A percentile compares a stretch with the other conserved stretches of the same genome.
phyloP scores from a whole-genome alignment of 2,888 invertebrate species.

The Pristionchus maxplancki region DNA sequence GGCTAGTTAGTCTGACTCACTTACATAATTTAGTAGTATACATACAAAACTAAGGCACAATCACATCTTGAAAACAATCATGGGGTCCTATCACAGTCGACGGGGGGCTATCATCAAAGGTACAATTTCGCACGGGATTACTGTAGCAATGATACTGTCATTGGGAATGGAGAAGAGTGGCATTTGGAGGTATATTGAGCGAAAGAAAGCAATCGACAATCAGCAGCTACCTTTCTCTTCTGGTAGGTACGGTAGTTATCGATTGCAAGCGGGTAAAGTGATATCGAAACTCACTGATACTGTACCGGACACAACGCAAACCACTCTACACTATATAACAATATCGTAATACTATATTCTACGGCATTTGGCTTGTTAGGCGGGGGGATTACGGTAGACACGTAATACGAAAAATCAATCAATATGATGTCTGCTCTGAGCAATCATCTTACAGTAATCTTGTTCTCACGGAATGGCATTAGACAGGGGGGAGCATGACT shows the following conservation, averaged over 20 bases:
- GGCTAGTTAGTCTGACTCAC: slow-evolving; percentile 30
- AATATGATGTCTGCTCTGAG: not conserved
- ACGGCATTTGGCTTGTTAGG: slow-evolving; percentile 1
- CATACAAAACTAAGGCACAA: slow-evolving; percentile 21
- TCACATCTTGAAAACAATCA: not conserved
- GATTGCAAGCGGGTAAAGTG: not conserved
- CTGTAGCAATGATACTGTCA: slow-evolving; percentile 22
- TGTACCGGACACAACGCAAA: not conserved
- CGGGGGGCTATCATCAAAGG: not conserved
- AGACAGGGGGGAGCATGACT: slow-evolving; percentile 9
- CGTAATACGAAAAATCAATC: slow-evolving; percentile 24
- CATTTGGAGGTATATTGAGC: slow-evolving; percentile 15
- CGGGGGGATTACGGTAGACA: slow-evolving; percentile 2
- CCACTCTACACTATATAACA: slow-evolving; percentile 1
- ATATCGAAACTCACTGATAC: slow-evolving; percentile 3
- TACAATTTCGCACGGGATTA: not conserved
- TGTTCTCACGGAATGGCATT: slow-evolving; percentile 7
- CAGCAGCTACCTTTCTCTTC: too few species aligned
- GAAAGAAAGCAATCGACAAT: not conserved
- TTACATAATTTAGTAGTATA: slow-evolving; percentile 38
- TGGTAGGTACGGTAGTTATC: too few species aligned
- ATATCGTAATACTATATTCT: not conserved
- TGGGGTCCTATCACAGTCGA: slow-evolving; percentile 17
- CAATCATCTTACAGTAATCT: not conserved
- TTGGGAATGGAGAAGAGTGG: slow-evolving; percentile 15